Conservation (phyloP, 2,888 invertebrate genomes). For the Andrena bucephala region DNA sequence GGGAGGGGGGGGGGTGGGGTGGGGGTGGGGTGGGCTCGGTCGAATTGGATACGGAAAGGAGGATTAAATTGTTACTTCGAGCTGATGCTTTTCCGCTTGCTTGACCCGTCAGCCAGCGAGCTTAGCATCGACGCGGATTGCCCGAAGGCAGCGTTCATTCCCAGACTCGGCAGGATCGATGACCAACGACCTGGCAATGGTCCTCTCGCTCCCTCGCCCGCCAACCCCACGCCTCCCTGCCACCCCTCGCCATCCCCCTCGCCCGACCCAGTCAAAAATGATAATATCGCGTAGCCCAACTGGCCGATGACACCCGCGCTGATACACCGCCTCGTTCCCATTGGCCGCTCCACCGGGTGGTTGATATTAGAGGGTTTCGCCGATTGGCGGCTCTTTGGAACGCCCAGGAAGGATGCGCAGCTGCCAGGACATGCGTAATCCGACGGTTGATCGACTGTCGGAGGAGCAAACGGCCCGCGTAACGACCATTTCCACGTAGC, state of each 20-base stretch:
- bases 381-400: conserved; percentile 80
- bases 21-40: background rate
- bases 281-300: conserved; percentile 79
- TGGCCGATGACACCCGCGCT: conserved; percentile 82
- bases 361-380: conserved; percentile 74
- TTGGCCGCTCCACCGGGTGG: conserved; percentile 77
- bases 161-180: conserved; percentile 76
- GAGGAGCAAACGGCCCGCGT: conserved; percentile 52
- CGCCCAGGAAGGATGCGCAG: conserved; percentile 85
- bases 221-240: background rate
- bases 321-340: conserved; percentile 72
- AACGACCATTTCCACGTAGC: conserved; percentile 68
- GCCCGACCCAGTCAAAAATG: conserved; percentile 56
- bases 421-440: conserved; percentile 83
- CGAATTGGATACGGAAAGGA: conserved; percentile 54
- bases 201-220: background rate
- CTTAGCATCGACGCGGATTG: conserved; percentile 61
- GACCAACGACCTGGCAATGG: conserved; percentile 59
- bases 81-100: conserved; percentile 69
- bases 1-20: too few species aligned
- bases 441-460: conserved; percentile 72
- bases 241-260: background rate
- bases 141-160: conserved; percentile 66
- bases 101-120: conserved; percentile 65
- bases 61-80: conserved; percentile 69